Conservation (phyloP, 2,888 invertebrate genomes). For the Penaeus monodon region DNA sequence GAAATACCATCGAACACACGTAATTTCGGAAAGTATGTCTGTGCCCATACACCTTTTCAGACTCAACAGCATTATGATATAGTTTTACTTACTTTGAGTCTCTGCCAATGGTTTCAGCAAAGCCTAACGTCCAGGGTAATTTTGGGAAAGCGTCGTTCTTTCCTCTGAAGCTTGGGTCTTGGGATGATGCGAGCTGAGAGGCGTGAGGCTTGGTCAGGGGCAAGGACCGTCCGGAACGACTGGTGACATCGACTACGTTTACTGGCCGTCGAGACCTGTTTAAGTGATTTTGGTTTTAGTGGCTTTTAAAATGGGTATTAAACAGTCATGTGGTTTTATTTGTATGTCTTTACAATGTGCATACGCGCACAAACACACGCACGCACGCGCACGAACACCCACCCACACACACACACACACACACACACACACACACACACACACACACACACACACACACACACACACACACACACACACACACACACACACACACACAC, state of each 20-base stretch:
- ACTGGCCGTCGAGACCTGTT: constrained; percentile 52
- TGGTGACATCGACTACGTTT: constrained; percentile 56
- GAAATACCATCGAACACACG: not conserved
- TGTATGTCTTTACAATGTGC: not conserved
- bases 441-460: not conserved
- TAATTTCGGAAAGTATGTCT: not conserved
- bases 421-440: not conserved
- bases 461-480: not conserved
- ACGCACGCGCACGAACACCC: too few species aligned
- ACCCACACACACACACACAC: not conserved
- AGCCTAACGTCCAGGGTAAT: constrained; percentile 54
- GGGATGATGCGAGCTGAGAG: not conserved
- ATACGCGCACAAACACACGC: not conserved
- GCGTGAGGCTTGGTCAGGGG: constrained; percentile 43
- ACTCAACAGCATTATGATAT: not conserved
- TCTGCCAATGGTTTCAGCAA: constrained; percentile 54
- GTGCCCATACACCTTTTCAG: not conserved
- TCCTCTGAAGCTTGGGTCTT: constrained; percentile 12
- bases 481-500: not conserved
- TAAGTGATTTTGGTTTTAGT: not conserved
- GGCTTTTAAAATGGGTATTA: not conserved
- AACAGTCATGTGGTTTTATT: not conserved
- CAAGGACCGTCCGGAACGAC: constrained; percentile 42
- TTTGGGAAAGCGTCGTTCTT: constrained; percentile 66
- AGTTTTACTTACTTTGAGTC: constrained; percentile 42